Evolutionary conservation across 2,888 invertebrate species (phyloP).

Genomic region (Drosophila kuntzei): DNA sequence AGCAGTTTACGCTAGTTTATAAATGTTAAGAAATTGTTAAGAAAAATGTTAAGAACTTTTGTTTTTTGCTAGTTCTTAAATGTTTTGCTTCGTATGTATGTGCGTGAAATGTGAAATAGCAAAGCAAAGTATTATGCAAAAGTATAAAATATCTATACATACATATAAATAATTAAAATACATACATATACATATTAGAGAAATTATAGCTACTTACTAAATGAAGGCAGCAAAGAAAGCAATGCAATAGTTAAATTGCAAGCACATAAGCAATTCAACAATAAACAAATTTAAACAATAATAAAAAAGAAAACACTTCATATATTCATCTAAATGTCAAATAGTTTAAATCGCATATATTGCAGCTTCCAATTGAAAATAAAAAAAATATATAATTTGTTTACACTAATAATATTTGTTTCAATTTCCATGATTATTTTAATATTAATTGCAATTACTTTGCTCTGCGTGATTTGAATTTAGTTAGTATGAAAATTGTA

Average conservation of each 20-base stretch:
- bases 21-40: conserved; percentile 38
- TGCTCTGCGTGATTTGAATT: conserved; percentile 63
- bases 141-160: conserved; percentile 61
- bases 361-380: conserved; percentile 53
- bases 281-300: conserved; percentile 13
- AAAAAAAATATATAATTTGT: conserved; percentile 22
- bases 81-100: conserved; percentile 52
- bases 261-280: conserved; percentile 50
- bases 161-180: conserved; percentile 47
- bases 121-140: conserved; percentile 74
- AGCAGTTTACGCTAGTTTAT: conserved; percentile 69
- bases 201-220: conserved; percentile 52
- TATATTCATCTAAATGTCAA: conserved; percentile 55
- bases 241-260: conserved; percentile 49
- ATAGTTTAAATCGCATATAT: conserved; percentile 32
- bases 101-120: conserved; percentile 37
- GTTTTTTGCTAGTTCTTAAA: conserved; percentile 68
- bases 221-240: conserved; percentile 1
- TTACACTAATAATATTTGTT: conserved; percentile 27
- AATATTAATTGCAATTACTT: conserved; percentile 42
- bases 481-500: conserved; percentile 61
- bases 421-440: conserved; percentile 3
- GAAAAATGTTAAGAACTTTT: conserved; percentile 54
- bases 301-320: conserved; percentile 19
- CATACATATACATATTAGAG: conserved; percentile 51